Conservation (phyloP, 2,888 invertebrate species). For the Drosophila paramelanica region DNA sequence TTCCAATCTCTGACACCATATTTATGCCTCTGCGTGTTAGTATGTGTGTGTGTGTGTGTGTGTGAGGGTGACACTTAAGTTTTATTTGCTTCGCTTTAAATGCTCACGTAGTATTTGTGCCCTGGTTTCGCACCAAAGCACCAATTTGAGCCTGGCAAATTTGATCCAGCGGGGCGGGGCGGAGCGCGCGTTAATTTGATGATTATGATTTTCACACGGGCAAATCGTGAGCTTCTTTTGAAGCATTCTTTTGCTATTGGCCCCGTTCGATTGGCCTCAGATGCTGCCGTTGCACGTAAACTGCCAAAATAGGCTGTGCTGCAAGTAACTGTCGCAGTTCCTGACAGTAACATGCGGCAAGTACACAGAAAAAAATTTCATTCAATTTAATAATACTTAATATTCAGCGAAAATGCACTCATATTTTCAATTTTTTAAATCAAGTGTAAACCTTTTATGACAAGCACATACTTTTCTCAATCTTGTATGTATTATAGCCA, state of each 20-base stretch:
- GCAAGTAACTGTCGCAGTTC: slow-evolving; percentile 46
- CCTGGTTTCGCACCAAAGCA: slow-evolving; percentile 35
- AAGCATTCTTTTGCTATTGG: slow-evolving; percentile 14
- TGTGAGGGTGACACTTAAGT: slow-evolving; percentile 62
- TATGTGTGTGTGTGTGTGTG: slow-evolving; percentile 19
- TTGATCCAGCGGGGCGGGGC: slow-evolving; percentile 32
- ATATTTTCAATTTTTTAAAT: no score
- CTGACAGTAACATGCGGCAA: slow-evolving; percentile 24
- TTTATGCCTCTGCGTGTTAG: not conserved
- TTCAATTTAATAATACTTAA: no score
- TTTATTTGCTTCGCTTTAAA: slow-evolving; percentile 73
- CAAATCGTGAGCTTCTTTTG: slow-evolving; percentile 49
- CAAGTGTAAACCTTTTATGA: no score
- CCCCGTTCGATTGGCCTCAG: not conserved
- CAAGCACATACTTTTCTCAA: no score
- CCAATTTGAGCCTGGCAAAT: slow-evolving; percentile 67
- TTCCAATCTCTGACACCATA: slow-evolving; percentile 23
- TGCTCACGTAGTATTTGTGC: slow-evolving; percentile 68
- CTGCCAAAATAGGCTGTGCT: slow-evolving; percentile 51
- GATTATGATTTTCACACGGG: slow-evolving; percentile 74
- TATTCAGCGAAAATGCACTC: no score
- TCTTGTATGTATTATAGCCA: no score
- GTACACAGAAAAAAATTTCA: not conserved
- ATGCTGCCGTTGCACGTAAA: slow-evolving; percentile 20
- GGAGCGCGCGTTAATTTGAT: slow-evolving; percentile 68